A percentile compares a stretch with the other conserved stretches of the same genome.
Evolutionary conservation across 2,888 invertebrate species (phyloP).

Genomic region (Meteorus cinctellus): DNA sequence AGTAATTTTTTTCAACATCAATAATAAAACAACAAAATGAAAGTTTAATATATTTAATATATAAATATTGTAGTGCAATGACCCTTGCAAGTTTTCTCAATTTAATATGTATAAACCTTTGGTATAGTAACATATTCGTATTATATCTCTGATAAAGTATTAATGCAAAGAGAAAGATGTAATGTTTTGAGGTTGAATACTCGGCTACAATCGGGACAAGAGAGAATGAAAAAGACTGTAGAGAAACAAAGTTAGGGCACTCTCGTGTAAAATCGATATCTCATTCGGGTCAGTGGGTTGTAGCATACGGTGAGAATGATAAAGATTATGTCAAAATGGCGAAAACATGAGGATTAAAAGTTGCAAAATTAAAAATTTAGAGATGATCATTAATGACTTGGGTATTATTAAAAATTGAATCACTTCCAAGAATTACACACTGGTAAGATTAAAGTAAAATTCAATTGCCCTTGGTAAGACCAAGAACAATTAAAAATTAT

Average conservation of each 20-base stretch:
- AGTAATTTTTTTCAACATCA: neutral
- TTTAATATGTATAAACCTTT: neutral
- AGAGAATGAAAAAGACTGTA: slow-evolving; percentile 12
- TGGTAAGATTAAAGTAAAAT: too few relatives aligned
- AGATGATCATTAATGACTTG: neutral
- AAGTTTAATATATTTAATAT: neutral
- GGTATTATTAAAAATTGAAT: too few relatives aligned
- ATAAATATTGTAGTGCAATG: neutral
- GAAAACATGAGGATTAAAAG: slow-evolving; percentile 7
- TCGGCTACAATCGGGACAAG: neutral
- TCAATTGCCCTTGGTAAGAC: too few relatives aligned
- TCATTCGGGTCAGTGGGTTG: slow-evolving; percentile 66
- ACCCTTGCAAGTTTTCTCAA: neutral
- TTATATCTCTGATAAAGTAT: too few relatives aligned
- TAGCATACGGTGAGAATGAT: slow-evolving; percentile 58
- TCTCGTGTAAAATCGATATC: slow-evolving; percentile 62
- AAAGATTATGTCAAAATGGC: slow-evolving; percentile 50
- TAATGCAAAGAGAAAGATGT: neutral
- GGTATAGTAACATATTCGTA: too few relatives aligned
- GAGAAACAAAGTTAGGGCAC: slow-evolving; percentile 40
- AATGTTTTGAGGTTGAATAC: slow-evolving; percentile 6
- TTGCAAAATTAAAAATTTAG: slow-evolving; percentile 3
- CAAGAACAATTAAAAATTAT: too few relatives aligned
- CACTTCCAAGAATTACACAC: too few relatives aligned
- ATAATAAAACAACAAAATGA: neutral